These are phyloP conservation scores for Pardalotus punctatus DNA, from an alignment of 2,113 vertebrate genomes.

Conservation along the genomic window DNA sequence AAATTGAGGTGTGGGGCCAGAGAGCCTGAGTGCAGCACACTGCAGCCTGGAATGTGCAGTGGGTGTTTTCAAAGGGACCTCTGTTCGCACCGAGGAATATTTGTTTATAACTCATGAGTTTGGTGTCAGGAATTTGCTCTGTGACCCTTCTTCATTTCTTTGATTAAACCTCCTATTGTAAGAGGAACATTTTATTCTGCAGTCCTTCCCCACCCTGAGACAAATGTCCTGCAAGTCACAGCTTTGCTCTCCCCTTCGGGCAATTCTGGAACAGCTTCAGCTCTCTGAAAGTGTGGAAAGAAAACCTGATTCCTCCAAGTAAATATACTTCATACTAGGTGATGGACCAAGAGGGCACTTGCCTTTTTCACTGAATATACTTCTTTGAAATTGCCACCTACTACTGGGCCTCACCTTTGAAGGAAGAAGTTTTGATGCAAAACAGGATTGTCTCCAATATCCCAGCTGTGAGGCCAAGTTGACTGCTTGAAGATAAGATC, in stretches of 20 bases:
- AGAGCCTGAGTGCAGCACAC: neutral
- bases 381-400: neutral
- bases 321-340: neutral
- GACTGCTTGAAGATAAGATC: neutral
- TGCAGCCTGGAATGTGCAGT: neutral
- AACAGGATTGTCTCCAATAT: neutral
- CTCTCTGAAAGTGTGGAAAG: neutral
- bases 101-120: conserved; percentile 30
- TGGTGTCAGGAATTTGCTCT: conserved; percentile 51
- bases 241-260: neutral
- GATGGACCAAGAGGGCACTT: neutral
- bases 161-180: conserved; percentile 15
- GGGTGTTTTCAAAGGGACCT: neutral
- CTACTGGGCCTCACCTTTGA: neutral
- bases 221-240: neutral
- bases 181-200: conserved; percentile 6
- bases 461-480: neutral
- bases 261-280: neutral
- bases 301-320: neutral
- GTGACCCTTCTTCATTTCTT: conserved; percentile 25
- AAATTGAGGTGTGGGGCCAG: neutral
- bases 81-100: neutral
- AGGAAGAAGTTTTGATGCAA: neutral
- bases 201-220: neutral
- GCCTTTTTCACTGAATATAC: neutral